Evolutionary conservation across 2,888 invertebrate species (phyloP).

Genomic region (Eurois occulta): DNA sequence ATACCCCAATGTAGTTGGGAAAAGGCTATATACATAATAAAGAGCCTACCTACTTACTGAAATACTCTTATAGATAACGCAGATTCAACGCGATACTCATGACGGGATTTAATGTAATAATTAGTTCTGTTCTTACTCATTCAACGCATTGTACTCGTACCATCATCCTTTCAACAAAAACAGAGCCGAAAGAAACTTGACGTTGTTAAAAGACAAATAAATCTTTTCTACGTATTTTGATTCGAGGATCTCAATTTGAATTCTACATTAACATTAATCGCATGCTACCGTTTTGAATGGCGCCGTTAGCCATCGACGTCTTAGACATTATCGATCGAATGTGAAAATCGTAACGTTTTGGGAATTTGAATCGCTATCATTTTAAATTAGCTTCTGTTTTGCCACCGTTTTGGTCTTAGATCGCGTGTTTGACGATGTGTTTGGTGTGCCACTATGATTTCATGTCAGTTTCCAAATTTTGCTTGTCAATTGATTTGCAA

Average conservation of each 20-base stretch:
- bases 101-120: neutral
- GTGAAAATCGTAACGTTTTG: slow-evolving; percentile 53
- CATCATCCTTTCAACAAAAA: slow-evolving; percentile 5
- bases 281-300: slow-evolving; percentile 57
- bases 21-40: neutral
- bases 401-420: slow-evolving; percentile 36
- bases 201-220: slow-evolving; percentile 29
- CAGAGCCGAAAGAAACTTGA: neutral
- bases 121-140: neutral
- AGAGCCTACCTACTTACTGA: neutral
- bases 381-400: slow-evolving; percentile 60
- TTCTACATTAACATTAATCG: slow-evolving; percentile 48
- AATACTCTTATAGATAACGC: neutral
- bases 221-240: slow-evolving; percentile 25
- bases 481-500: neutral
- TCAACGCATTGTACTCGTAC: neutral
- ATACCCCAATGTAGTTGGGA: neutral
- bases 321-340: slow-evolving; percentile 55
- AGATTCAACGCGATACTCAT: neutral
- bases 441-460: slow-evolving; percentile 18
- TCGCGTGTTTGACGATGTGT: slow-evolving; percentile 53
- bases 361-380: slow-evolving; percentile 47
- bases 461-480: neutral
- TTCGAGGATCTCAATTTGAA: slow-evolving; percentile 49
- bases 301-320: slow-evolving; percentile 57